phyloP scores from a whole-genome alignment of 2,113 vertebrate genomes.

The Athene noctua region DNA sequence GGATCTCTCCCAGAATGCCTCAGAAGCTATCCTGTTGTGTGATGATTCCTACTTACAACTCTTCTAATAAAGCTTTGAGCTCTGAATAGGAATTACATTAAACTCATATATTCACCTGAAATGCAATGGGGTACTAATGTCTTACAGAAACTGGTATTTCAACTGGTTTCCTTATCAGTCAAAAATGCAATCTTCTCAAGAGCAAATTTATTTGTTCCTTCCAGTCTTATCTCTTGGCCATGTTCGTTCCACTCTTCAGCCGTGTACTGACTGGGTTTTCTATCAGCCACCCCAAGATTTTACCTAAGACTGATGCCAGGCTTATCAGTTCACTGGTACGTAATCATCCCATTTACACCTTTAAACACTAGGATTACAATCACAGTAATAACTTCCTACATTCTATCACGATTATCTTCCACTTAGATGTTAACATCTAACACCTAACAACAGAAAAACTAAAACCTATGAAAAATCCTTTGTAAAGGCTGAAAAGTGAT shows the following conservation, averaged over 20 bases:
- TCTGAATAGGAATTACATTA: neutral
- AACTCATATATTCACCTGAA: neutral
- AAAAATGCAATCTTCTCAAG: neutral
- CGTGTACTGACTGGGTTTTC: neutral
- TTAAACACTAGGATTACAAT: neutral
- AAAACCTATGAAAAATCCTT: neutral
- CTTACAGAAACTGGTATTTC: neutral
- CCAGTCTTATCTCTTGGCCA: neutral
- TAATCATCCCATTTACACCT: neutral
- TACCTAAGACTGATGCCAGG: neutral
- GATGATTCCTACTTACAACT: neutral
- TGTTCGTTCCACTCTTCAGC: neutral
- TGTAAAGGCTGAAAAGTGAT: neutral
- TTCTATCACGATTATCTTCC: neutral
- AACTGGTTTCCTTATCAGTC: neutral
- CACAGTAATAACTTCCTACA: neutral
- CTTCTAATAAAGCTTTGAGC: neutral
- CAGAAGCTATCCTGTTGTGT: neutral
- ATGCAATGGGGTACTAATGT: neutral
- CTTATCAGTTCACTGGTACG: neutral
- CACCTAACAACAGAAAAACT: neutral
- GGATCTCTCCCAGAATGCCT: neutral
- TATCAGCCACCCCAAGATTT: neutral
- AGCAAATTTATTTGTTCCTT: neutral
- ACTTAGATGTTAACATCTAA: neutral